A percentile compares a stretch with the other conserved stretches of the same genome.
Conservation (phyloP, 1,140 invertebrate species). For the Heliothis subflexa region DNA sequence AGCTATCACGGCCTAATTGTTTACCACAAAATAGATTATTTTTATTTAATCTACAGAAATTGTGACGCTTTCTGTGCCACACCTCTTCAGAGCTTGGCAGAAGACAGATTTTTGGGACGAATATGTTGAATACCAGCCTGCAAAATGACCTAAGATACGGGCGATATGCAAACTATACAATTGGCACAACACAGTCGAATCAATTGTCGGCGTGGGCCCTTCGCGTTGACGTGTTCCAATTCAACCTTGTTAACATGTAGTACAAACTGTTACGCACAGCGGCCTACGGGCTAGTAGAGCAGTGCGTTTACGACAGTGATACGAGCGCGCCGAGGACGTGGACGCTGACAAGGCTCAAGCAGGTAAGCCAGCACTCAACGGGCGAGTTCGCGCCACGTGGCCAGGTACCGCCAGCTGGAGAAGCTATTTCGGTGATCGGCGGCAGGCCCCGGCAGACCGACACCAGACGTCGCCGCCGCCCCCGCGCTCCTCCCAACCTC, state of each 20-base stretch:
- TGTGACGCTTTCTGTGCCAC: neutral
- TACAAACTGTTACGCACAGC: neutral
- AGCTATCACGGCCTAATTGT: neutral
- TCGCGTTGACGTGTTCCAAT: neutral
- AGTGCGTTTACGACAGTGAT: slow-evolving; percentile 10
- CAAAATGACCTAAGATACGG: neutral
- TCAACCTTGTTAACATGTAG: slow-evolving; percentile 19
- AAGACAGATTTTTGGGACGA: neutral
- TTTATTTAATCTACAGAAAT: neutral
- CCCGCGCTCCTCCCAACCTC: slow-evolving; percentile 79
- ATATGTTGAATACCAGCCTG: neutral
- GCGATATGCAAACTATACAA: slow-evolving; percentile 20
- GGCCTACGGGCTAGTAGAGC: neutral
- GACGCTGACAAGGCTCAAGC: slow-evolving; percentile 49
- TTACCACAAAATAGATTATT: neutral
- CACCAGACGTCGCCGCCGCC: slow-evolving; percentile 84
- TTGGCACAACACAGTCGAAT: neutral
- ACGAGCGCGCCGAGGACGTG: neutral
- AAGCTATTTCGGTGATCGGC: slow-evolving; percentile 83
- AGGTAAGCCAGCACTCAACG: slow-evolving; percentile 60
- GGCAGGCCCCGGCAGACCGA: slow-evolving; percentile 84
- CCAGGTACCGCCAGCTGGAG: slow-evolving; percentile 84
- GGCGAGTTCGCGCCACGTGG: slow-evolving; percentile 73
- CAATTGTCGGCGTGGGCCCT: slow-evolving; percentile 18
- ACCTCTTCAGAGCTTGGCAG: neutral